Percentiles rank a stretch among this genome's conserved stretches.
These are phyloP conservation scores for Thalassarche chlororhynchos DNA, from an alignment of 2,113 vertebrate genomes.

Conservation along the genomic window DNA sequence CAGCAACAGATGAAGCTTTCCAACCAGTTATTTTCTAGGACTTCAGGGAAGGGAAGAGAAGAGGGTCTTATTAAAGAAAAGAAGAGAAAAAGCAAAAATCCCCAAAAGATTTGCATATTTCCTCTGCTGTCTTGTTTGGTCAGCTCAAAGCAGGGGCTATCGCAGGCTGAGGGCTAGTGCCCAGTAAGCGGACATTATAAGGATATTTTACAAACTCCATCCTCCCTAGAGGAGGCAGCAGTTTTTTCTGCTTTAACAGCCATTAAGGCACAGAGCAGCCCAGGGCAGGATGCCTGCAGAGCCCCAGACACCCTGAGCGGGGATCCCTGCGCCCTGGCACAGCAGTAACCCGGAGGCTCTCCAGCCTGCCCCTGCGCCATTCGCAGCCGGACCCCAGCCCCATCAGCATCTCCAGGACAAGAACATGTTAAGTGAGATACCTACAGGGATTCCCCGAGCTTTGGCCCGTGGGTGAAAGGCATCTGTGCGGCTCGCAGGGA, in stretches of 20 bases:
- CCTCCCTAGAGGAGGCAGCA: not conserved
- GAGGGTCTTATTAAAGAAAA: not conserved
- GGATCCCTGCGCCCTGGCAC: rapidly evolving
- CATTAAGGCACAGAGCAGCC: not conserved
- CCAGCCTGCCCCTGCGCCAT: not conserved
- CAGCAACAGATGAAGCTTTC: not conserved
- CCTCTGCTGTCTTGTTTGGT: not conserved
- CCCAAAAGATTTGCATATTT: not conserved
- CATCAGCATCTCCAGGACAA: not conserved
- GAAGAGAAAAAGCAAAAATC: not conserved
- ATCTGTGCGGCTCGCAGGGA: not conserved
- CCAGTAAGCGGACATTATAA: not conserved
- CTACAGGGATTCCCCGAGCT: not conserved
- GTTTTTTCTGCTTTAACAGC: not conserved
- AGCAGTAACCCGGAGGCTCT: not conserved
- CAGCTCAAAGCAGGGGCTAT: not conserved
- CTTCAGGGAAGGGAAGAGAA: not conserved
- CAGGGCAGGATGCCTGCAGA: not conserved
- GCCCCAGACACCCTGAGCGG: not conserved
- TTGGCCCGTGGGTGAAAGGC: not conserved
- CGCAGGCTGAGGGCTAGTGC: not conserved
- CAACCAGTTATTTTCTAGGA: not conserved
- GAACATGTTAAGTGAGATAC: rapidly evolving
- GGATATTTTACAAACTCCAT: not conserved
- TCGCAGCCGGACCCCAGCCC: not conserved